Conservation (phyloP, 1,140 invertebrate genomes). For the Coenobita brevimanus region DNA sequence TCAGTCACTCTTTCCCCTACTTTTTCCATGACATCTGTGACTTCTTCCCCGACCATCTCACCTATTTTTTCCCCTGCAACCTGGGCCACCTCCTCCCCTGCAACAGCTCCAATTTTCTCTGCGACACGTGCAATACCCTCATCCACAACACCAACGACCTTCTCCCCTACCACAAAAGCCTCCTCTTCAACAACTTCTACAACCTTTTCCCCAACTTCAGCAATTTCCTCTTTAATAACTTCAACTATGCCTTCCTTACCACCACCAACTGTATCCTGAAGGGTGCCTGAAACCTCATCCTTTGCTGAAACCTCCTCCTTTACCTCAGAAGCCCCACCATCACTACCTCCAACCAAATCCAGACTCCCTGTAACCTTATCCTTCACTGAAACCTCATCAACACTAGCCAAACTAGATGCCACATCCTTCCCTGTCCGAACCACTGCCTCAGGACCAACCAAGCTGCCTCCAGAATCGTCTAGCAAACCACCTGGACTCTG, state of each 20-base stretch:
- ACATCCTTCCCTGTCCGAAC: constrained; percentile 19
- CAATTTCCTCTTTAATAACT: not conserved
- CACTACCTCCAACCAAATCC: not conserved
- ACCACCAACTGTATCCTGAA: not conserved
- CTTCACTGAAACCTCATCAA: not conserved
- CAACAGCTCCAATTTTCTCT: not conserved
- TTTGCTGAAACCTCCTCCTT: not conserved
- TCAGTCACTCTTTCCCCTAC: not conserved
- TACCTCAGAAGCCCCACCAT: not conserved
- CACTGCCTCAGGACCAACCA: too few relatives aligned
- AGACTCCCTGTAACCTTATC: not conserved
- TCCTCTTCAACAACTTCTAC: not conserved
- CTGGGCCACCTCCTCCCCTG: not conserved
- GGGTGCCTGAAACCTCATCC: not conserved
- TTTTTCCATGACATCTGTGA: not conserved
- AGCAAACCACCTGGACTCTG: too few relatives aligned
- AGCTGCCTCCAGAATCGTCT: too few relatives aligned
- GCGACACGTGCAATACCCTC: not conserved
- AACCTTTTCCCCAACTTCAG: constrained; percentile 3
- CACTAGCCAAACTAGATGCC: constrained; percentile 21
- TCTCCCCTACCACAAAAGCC: not conserved
- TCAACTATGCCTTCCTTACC: not conserved
- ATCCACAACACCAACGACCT: constrained; percentile 5
- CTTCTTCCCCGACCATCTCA: constrained; percentile 1
- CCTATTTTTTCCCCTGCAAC: not conserved